These are phyloP conservation scores for Heliothis peltigera DNA, from an alignment of 2,888 invertebrate genomes.

Conservation along the genomic window DNA sequence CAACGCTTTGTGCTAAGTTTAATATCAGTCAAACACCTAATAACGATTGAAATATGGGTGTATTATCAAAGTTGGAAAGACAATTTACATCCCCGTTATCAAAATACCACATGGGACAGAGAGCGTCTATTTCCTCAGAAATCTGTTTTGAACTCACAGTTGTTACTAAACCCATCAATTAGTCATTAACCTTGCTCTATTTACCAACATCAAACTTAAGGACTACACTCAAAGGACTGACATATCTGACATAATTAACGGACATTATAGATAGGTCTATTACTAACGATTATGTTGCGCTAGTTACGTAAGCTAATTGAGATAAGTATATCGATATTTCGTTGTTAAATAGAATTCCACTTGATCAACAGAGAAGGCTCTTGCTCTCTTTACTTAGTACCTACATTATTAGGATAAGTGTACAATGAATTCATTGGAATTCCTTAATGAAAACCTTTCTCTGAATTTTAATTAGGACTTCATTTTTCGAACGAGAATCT, in stretches of 20 bases:
- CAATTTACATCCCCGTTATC: slow-evolving; percentile 1
- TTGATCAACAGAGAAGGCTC: no score
- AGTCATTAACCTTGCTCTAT: slow-evolving; percentile 17
- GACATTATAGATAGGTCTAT: not conserved
- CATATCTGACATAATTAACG: slow-evolving; percentile 10
- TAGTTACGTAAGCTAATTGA: not conserved
- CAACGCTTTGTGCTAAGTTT: no score
- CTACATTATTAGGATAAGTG: no score
- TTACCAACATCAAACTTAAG: slow-evolving; percentile 2
- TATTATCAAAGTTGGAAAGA: slow-evolving; percentile 25
- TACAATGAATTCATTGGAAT: no score
- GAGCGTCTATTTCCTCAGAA: slow-evolving; percentile 1
- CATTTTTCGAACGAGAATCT: no score
- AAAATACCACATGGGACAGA: slow-evolving; percentile 6
- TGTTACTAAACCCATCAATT: slow-evolving; percentile 12
- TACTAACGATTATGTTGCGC: not conserved
- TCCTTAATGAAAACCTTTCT: no score
- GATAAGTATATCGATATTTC: no score
- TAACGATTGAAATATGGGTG: no score
- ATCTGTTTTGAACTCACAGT: slow-evolving; percentile 1
- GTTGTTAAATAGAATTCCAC: no score
- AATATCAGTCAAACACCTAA: no score
- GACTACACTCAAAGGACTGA: slow-evolving; percentile 4
- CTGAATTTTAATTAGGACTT: no score
- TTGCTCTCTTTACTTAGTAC: no score